phyloP scores from a whole-genome alignment of 2,113 vertebrate genomes.

The Pomatostomus ruficeps region DNA sequence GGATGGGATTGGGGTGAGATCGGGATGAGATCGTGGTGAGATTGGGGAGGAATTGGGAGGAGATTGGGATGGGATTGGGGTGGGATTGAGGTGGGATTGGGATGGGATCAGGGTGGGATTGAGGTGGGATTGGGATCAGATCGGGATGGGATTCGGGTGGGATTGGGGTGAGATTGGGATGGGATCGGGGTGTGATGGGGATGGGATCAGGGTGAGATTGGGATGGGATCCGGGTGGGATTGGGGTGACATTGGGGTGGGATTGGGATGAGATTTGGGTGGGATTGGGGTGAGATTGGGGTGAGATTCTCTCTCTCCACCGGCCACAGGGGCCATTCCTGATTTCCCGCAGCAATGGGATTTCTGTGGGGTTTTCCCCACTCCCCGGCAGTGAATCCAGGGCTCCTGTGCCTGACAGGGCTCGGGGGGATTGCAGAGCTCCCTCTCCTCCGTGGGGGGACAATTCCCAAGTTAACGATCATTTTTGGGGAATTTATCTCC shows the following conservation, averaged over 20 bases:
- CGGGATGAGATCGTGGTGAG: too few species aligned
- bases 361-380: not conserved
- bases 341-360: not conserved
- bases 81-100: too few species aligned
- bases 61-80: too few species aligned
- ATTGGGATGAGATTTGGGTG: too few species aligned
- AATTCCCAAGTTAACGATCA: not conserved
- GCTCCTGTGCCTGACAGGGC: not conserved
- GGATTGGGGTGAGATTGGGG: not conserved
- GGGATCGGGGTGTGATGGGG: too few species aligned
- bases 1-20: not conserved
- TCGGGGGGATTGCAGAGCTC: not conserved
- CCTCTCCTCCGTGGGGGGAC: not conserved
- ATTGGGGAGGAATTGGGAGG: too few species aligned
- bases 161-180: not conserved
- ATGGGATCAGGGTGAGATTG: too few species aligned
- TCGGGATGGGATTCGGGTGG: too few species aligned
- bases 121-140: not conserved
- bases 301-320: not conserved
- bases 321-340: too few species aligned
- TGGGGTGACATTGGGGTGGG: too few species aligned
- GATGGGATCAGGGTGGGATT: too few species aligned
- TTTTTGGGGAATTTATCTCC: constrained; percentile 4
- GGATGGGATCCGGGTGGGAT: too few species aligned
- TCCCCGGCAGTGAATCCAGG: not conserved